Conservation (phyloP, 1,140 invertebrate genomes). For the Eriosoma lanigerum region DNA sequence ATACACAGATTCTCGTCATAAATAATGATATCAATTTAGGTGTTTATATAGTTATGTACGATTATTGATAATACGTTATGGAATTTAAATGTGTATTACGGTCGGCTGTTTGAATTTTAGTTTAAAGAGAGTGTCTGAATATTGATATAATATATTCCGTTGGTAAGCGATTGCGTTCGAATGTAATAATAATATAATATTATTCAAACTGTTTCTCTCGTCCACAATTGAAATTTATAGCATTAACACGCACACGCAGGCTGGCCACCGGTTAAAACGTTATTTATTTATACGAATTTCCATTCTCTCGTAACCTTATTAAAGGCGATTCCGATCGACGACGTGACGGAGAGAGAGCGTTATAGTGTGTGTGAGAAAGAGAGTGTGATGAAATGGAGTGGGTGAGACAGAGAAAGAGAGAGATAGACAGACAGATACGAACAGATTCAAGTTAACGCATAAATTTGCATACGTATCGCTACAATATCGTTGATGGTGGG, state of each 20-base stretch:
- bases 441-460: slow-evolving; percentile 32
- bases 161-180: background rate
- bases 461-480: slow-evolving; percentile 11
- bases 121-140: no score
- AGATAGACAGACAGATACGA: background rate
- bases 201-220: background rate
- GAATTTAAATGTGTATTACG: no score
- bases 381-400: no score
- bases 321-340: slow-evolving; percentile 16
- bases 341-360: background rate
- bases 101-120: no score
- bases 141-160: no score
- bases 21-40: no score
- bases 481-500: no score
- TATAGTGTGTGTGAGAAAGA: background rate
- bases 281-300: slow-evolving; percentile 46
- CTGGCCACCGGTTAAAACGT: slow-evolving; percentile 28
- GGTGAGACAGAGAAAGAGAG: background rate
- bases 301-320: slow-evolving; percentile 38
- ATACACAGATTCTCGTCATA: no score
- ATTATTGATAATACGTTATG: no score
- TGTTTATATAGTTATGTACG: no score
- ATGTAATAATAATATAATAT: background rate
- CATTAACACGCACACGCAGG: slow-evolving; percentile 3
- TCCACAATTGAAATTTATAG: background rate